Evolutionary conservation across 2,797 vertebrate genomes (phyloP).

Genomic region (Eulemur albifrons): DNA sequence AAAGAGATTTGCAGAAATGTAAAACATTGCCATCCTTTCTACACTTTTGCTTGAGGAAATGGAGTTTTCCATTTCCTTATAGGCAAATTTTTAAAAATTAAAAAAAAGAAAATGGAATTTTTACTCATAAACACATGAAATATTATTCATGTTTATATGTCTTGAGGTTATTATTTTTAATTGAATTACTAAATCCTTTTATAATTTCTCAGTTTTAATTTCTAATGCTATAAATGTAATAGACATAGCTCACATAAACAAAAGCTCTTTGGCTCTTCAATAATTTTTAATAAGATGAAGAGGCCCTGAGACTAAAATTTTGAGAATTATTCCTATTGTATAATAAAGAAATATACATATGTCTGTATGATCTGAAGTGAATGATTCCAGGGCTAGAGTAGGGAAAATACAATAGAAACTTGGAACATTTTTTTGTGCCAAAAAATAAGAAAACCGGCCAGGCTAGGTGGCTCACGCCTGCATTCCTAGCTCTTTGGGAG

Average conservation of each 20-base stretch:
- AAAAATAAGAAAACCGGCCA: not conserved
- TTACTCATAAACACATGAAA: conserved; percentile 10
- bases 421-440: not conserved
- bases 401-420: not conserved
- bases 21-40: not conserved
- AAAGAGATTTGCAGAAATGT: not conserved
- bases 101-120: not conserved
- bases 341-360: not conserved
- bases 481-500: no score
- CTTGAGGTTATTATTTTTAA: not conserved
- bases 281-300: not conserved
- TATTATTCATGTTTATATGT: not conserved
- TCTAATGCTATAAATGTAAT: not conserved
- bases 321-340: not conserved
- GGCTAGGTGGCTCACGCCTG: no score
- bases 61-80: not conserved
- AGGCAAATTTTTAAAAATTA: no score
- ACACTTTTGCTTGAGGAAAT: not conserved
- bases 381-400: not conserved
- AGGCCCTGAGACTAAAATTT: not conserved
- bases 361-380: not conserved
- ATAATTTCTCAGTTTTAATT: not conserved
- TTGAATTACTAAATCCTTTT: not conserved
- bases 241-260: not conserved
- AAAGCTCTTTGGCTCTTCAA: not conserved